Evolutionary conservation across 2,888 invertebrate species (phyloP).

Genomic region (Bugulina stolonifera): DNA sequence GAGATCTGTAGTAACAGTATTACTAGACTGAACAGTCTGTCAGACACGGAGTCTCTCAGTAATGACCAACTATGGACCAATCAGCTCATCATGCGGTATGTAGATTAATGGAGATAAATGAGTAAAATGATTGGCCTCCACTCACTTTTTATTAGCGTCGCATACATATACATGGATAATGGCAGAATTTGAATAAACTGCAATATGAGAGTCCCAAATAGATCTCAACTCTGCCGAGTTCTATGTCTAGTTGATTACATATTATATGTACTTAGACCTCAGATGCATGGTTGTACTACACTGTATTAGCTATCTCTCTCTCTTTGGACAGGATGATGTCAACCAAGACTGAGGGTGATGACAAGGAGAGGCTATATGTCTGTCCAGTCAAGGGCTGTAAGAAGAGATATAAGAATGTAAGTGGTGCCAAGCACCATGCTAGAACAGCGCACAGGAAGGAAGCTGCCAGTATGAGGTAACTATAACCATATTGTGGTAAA

Average conservation of each 20-base stretch:
- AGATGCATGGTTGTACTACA: no score
- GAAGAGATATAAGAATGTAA: slow-evolving; percentile 80
- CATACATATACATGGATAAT: no score
- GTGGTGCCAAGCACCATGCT: slow-evolving; percentile 81
- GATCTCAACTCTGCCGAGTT: no score
- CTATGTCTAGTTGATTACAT: no score
- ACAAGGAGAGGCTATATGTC: slow-evolving; percentile 70
- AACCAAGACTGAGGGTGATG: slow-evolving; percentile 34
- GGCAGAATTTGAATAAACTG: no score
- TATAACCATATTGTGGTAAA: no score
- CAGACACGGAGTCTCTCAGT: background rate
- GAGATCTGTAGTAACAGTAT: background rate
- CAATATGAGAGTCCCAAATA: no score
- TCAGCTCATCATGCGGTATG: slow-evolving; percentile 71
- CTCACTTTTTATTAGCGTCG: no score
- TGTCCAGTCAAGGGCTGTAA: slow-evolving; percentile 81
- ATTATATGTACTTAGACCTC: no score
- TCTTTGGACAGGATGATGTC: slow-evolving; percentile 39
- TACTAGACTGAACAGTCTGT: background rate
- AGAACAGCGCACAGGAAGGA: slow-evolving; percentile 81
- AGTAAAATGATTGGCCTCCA: no score
- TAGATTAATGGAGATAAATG: no score
- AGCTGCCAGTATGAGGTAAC: slow-evolving; percentile 62
- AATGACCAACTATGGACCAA: slow-evolving; percentile 67
- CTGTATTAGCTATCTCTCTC: no score